A percentile compares a stretch with the other conserved stretches of the same genome.
Evolutionary conservation across 2,113 vertebrate species (phyloP).

Genomic region (Rattus rattus): DNA sequence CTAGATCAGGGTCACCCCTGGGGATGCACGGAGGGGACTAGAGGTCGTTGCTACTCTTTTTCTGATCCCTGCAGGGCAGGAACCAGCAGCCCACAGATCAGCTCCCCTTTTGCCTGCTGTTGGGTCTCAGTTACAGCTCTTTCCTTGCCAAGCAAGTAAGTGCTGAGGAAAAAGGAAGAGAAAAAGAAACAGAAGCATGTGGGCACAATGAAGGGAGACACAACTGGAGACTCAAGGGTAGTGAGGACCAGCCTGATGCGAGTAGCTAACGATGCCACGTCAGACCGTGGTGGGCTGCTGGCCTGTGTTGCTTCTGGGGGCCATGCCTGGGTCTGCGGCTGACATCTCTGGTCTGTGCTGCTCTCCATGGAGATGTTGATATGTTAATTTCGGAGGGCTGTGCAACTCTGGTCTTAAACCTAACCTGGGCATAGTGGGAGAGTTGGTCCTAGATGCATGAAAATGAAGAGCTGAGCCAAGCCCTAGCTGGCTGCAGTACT

Average conservation of each 20-base stretch:
- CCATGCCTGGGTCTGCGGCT: background rate
- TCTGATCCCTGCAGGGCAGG: slow-evolving; percentile 71
- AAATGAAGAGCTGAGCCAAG: background rate
- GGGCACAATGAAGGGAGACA: background rate
- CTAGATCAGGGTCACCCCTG: slow-evolving; percentile 43
- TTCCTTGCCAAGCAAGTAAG: slow-evolving; percentile 45
- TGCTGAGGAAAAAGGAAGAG: no score
- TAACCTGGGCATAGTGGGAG: background rate
- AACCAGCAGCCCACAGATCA: slow-evolving; percentile 66
- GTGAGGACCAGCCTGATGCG: background rate
- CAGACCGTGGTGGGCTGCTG: background rate
- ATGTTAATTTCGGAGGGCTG: background rate
- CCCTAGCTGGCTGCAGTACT: background rate
- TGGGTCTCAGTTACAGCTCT: slow-evolving; percentile 66
- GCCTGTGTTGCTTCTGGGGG: background rate
- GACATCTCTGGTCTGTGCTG: background rate
- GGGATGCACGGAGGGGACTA: background rate
- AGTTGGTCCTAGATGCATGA: background rate
- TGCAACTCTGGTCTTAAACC: background rate
- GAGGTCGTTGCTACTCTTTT: background rate
- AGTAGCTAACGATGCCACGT: background rate
- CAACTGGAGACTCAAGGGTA: background rate
- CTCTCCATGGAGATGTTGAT: background rate
- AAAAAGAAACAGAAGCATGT: background rate
- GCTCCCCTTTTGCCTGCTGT: slow-evolving; percentile 45